A percentile compares a stretch with the other conserved stretches of the same genome.
phyloP scores from a whole-genome alignment of 2,888 invertebrate genomes.

The Euphydryas editha region DNA sequence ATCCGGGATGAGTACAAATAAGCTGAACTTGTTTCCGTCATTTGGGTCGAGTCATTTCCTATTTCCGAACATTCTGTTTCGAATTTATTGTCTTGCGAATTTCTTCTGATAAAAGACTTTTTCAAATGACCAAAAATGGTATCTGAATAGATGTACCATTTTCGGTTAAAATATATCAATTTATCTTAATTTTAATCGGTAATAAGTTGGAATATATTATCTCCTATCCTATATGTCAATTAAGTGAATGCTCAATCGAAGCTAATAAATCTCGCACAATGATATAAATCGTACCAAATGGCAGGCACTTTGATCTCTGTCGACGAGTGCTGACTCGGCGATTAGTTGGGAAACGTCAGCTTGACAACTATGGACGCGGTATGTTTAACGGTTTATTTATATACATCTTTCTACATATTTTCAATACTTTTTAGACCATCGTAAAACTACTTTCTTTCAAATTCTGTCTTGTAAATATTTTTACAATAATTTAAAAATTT shows the following conservation, averaged over 20 bases:
- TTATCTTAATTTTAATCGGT: constrained; percentile 1
- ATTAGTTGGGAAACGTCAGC: constrained; percentile 25
- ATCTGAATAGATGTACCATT: too few species aligned
- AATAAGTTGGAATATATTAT: constrained; percentile 10
- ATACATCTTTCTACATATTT: not conserved
- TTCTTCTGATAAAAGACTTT: constrained; percentile 39
- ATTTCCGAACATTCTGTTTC: constrained; percentile 54
- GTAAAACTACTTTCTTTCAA: not conserved
- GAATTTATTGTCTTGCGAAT: constrained; percentile 52
- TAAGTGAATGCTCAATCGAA: constrained; percentile 31
- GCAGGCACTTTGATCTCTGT: constrained; percentile 39
- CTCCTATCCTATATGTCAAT: constrained; percentile 37
- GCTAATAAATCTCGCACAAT: constrained; percentile 29
- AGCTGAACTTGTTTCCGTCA: constrained; percentile 64
- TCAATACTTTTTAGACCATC: too few species aligned
- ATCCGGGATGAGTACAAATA: constrained; percentile 62
- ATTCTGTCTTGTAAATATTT: too few species aligned
- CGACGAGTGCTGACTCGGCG: constrained; percentile 42
- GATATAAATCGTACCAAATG: constrained; percentile 39
- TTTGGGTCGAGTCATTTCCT: constrained; percentile 65
- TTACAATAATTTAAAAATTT: too few species aligned
- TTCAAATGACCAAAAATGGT: too few species aligned
- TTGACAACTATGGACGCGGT: constrained; percentile 17
- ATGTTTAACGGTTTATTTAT: not conserved
- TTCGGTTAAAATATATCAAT: constrained; percentile 10